Base-by-base conservation (phyloP, 35 echinoderm and acorn worm genomes). In the Holothuria glaberrima region DNA sequence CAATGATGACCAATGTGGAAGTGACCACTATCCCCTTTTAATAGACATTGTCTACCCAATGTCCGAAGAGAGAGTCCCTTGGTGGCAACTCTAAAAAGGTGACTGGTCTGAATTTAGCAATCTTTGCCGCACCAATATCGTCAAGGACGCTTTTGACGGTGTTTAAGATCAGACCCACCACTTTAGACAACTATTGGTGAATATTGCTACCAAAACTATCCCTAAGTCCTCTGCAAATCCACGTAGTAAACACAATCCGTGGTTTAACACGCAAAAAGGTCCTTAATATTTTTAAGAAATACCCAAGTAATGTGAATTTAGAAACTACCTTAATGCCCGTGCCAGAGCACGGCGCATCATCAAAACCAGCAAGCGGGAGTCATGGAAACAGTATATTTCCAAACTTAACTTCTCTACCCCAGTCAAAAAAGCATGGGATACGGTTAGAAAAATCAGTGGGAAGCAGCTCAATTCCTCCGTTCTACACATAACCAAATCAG, bases 161-260 rank as follows among this genome's bases (percentile, higher is more conserved):
- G 16, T 54, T 0, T 1, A 54, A 9, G 50, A 54, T 9, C 5
- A 54, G 50, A 54, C 16, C 4, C 6, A 12, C 59, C 33, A 58
- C 25, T 31, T 54, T 14, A 54, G 3, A 9, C 50, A 54, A 1
- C 50, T n/a, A n/a, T n/a, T n/a, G n/a, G n/a, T n/a, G n/a, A n/a
- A n/a, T n/a, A n/a, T n/a, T n/a, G n/a, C n/a, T n/a, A n/a, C n/a
- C 54, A 59, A 6, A 3, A 59, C 80, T 12, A 6, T 83, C 21
- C 48, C 80, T 27, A 83, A 58, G 34, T 83, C 80, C 59, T 83
- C 80, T 59, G 48, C 48, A 28, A 83, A n/a, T 58, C 24, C 34
- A 58, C 80, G 59, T 59, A 4, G n/a, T 83, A 83, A 58, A 83
- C 41, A 83, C 59, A 83, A 83, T 3, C 80, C 80, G n/a, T 79